Evolutionary conservation across 2,113 vertebrate genomes (phyloP).

Genomic region (cattle (Bos taurus)): DNA sequence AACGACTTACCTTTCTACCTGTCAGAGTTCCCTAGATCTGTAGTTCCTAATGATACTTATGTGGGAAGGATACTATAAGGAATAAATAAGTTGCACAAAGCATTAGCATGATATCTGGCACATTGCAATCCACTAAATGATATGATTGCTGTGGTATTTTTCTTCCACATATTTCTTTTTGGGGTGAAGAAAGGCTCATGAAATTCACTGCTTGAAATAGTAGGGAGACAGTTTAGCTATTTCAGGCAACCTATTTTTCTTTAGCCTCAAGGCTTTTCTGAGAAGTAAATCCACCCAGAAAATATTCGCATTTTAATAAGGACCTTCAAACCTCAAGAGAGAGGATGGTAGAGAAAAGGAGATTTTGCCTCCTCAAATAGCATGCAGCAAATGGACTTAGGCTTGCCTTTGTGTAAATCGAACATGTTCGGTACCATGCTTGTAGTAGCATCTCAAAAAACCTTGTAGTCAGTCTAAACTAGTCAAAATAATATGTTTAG

Average conservation of each 20-base stretch:
- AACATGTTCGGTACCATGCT: background rate
- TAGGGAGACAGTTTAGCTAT: background rate
- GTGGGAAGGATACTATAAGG: background rate
- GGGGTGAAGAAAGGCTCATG: background rate
- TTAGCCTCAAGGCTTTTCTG: background rate
- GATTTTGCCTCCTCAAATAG: background rate
- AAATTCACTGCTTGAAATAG: background rate
- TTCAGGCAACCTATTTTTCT: background rate
- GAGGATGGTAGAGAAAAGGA: background rate
- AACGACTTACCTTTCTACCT: background rate
- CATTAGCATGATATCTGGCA: background rate
- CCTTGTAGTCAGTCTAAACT: background rate
- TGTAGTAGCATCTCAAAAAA: background rate
- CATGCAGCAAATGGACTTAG: background rate
- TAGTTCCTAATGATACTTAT: background rate
- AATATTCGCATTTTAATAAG: slow-evolving; percentile 20
- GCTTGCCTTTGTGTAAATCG: background rate
- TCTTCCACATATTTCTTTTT: background rate
- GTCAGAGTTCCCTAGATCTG: background rate
- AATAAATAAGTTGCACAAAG: background rate
- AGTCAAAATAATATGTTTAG: slow-evolving; percentile 10
- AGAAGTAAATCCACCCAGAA: background rate
- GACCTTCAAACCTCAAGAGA: background rate
- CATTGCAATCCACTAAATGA: background rate
- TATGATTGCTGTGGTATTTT: background rate